Evolutionary conservation across 2,113 vertebrate species (phyloP), one percentile per base, ranked within the genome.

Genomic region (Trachemys scripta): DNA sequence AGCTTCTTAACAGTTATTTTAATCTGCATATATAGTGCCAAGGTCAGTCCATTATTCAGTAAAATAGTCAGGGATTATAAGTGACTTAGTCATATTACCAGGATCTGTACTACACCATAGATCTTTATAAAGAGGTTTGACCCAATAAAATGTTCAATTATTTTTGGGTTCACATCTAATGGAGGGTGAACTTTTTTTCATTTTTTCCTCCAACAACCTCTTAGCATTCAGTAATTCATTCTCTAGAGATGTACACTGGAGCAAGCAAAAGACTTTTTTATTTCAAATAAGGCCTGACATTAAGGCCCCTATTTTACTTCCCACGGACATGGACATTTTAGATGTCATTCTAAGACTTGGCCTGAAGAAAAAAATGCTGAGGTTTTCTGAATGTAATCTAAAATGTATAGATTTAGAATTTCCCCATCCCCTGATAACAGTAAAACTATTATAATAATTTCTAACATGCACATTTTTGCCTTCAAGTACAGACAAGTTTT

Each of bases 91-190:
- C 88, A 51, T 85, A 92, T 96, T 95, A 94, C n/a, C 78, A 38
- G 62, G 24, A 93, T 93, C 4, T 95, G 22, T 80, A 93, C 10
- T 8, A 49, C 45, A 93, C 87, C 69, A 92, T 81, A 91, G 94
- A 90, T 92, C 84, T 97, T 97, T 89, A 80, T 80, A 88, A 96
- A 91, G 87, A 91, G 14, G 14, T 88, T 84, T 96, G 69, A 96
- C 78, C 78, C 79, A 65, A 90, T 84, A 94, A 90, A 56, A 89
- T 76, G 19, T 42, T 90, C 95, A 95, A 85, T 78, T 96, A 88
- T 87, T 89, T 96, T 38, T 24, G 47, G 16, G 12, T 94, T 80
- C 65, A 56, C 90, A 4, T 93, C 69, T 90, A 93, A 93, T 3
- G 2, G 6, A 90, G 8, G 65, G 19, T 42, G 56, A 97, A 90